Percentiles rank a stretch among this genome's conserved stretches.
These are phyloP conservation scores for Lacerta agilis DNA, from an alignment of 2,797 vertebrate genomes.

Conservation along the genomic window DNA sequence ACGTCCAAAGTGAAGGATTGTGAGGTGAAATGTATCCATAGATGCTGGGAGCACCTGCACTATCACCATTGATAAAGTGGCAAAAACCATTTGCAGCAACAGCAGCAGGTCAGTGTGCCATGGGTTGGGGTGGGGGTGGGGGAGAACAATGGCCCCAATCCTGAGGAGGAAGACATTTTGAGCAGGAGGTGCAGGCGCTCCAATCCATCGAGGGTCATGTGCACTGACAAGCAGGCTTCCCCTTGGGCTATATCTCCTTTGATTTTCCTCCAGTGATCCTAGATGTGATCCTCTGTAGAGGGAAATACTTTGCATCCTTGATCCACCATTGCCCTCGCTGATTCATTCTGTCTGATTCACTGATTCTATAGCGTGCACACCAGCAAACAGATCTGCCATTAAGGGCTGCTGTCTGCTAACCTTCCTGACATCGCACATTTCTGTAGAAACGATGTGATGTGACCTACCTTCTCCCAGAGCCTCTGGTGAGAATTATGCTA, in stretches of 20 bases:
- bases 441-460: constrained; percentile 33
- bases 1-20: too few species aligned
- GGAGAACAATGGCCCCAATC: neutral
- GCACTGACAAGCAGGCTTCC: neutral
- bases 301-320: neutral
- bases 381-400: neutral
- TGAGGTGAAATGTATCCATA: too few species aligned
- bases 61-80: too few species aligned
- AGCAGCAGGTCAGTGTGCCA: too few species aligned
- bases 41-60: too few species aligned
- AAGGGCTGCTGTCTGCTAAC: constrained; percentile 36
- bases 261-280: neutral
- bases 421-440: constrained; percentile 34
- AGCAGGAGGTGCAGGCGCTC: neutral
- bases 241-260: neutral
- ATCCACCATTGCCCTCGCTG: neutral
- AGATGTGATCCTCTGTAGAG: neutral
- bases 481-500: constrained; percentile 42
- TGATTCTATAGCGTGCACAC: neutral
- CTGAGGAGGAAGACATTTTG: neutral
- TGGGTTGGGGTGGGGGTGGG: too few species aligned
- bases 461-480: constrained; percentile 38
- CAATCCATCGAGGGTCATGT: neutral
- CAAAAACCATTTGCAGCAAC: too few species aligned
- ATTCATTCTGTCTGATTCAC: too few species aligned